Evolutionary conservation across 2,113 vertebrate genomes (phyloP), one percentile per base, ranked within the genome.

Genomic region (Nesogale talazaci): DNA sequence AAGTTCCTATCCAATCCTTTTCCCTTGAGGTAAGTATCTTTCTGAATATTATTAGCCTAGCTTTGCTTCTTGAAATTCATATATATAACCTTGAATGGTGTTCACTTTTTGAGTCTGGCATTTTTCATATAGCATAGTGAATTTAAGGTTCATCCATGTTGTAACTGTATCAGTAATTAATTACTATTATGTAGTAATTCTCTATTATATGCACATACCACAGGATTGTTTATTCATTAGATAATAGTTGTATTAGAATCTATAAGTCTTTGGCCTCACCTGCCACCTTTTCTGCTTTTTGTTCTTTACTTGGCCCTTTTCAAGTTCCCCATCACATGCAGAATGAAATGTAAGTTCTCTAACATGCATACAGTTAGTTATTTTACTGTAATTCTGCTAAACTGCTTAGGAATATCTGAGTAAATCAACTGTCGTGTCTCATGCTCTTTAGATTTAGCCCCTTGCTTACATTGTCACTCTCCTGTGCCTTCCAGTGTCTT

Each of bases 21-120:
- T 20, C 9, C 10, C 25, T 9, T 70, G 75, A 86, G 52, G 52
- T 90, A 42, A 84, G 38, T 56, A 40, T 87, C 27, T 82, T 87
- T 77, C 70, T 86, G 59, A 77, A 82, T 89, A 92, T 23, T 89
- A 16, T 89, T 59, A 81, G 69, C 22, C 59, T 87, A 75, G 70
- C 91, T 94, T 92, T 92, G 56, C 23, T 34, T 81, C 52, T 94
- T 93, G 57, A 86, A 78, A 29, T 88, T 90, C 23, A 70, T 91
- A 36, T 16, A n/a, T 65, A 92, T 11, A 92, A 25, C 56, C 59
- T 61, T 61, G 59, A 20, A 23, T 61, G 59, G 59, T 61, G 59
- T 52, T 52, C 46, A 52, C 46, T 52, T 52, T 52, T 52, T 86
- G 17, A 85, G 84, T 61, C 22, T 83, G 23, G 42, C 29, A 76